Evolutionary conservation across 2,888 invertebrate genomes (phyloP), one percentile per base, ranked within the genome.

Genomic region (Stomorhina lunata): DNA sequence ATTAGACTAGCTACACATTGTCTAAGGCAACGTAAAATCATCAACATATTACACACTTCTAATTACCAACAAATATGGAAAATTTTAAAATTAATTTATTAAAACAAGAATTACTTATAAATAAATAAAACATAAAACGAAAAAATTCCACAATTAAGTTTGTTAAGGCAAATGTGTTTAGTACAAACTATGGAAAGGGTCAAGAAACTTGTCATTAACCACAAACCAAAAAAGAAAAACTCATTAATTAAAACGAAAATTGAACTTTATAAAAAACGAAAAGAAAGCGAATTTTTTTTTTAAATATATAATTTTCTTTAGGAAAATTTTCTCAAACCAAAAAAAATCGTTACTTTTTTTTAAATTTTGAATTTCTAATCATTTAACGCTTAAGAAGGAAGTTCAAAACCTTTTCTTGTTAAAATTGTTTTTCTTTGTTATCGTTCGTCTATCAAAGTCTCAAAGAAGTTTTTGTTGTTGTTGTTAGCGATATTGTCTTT

Each of bases 201-300:
- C 50, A 63, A 69, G 10, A 71, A 17, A 53, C 53, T 63, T 17
- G 10, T 9, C 43, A n/a, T 34, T 53, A 45, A 66, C 71, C 65
- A 59, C 22, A 40, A 59, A 57, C 37, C 37, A 71, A 22, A n/a
- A n/a, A 48, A 29, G 12, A 50, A 71, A 72, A 32, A 43, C 43
- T 69, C 55, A 63, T 69, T 45, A 78, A 45, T 63, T 71, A 37
- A 53, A 15, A 10, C 17, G 3, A 43, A 50, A 45, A 61, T 1
- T 15, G 25, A 61, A 50, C 10, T 34, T 32, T 20, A 17, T 37
- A 25, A 32, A 65, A 37, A 17, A 2, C 37, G 22, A 27, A 71
- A 72, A 40, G 65, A 79, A 73, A 72, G 66, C 50, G 50, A 72
- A 78, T 59, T 66, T 57, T 27, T 63, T 59, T 68, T 4, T 37